Conservation (phyloP, 2,888 invertebrate species). For the Melipona beecheii region DNA sequence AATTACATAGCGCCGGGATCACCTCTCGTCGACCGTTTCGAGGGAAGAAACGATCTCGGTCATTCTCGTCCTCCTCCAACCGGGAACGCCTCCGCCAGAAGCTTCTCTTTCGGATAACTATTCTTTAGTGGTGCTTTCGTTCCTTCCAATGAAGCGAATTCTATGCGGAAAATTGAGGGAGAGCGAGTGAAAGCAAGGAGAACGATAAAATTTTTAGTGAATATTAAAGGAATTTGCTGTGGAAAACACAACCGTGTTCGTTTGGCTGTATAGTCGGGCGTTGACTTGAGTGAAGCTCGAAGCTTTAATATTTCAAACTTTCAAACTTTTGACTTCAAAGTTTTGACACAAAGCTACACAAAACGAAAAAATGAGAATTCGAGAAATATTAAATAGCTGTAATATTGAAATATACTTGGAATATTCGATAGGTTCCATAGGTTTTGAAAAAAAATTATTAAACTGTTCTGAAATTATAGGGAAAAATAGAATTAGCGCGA, state of each 20-base stretch:
- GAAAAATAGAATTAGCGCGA: not conserved
- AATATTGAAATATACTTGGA: not conserved
- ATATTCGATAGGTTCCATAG: too few relatives aligned
- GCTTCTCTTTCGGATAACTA: not conserved
- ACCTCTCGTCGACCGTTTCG: conserved; percentile 56
- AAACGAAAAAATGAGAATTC: not conserved
- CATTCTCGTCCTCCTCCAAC: not conserved
- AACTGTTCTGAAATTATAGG: too few relatives aligned
- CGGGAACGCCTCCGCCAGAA: conserved; percentile 38
- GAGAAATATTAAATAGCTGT: not conserved
- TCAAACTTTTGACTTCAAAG: not conserved
- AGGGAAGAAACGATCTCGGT: conserved; percentile 49
- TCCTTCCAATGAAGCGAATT: conserved; percentile 13
- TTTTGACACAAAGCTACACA: not conserved
- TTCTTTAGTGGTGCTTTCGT: not conserved
- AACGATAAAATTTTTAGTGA: too few relatives aligned
- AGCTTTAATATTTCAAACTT: not conserved
- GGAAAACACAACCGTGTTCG: too few relatives aligned
- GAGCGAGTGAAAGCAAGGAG: too few relatives aligned
- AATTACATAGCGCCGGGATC: conserved; percentile 73
- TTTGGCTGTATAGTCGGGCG: not conserved
- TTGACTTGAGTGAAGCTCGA: not conserved
- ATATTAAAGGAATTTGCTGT: too few relatives aligned
- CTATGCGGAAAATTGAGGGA: not conserved
- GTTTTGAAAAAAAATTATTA: too few relatives aligned